These are phyloP conservation scores for Mirza zaza DNA, from an alignment of 2,113 vertebrate species.

Conservation along the genomic window DNA sequence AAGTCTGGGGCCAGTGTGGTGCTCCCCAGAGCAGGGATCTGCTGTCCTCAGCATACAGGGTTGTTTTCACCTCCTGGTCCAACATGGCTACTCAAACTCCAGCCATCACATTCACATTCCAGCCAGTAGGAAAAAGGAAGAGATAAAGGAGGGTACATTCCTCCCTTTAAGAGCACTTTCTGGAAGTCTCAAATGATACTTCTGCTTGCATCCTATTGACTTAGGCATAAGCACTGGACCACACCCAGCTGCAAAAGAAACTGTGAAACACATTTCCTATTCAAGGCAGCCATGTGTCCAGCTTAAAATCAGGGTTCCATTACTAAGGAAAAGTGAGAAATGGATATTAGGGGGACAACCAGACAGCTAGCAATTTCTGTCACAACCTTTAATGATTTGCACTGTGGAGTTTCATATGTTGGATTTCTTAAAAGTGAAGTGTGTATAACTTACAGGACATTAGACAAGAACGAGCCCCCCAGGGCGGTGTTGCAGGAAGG, in stretches of 20 bases:
- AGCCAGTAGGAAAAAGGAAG: not conserved
- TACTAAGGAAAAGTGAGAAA: not conserved
- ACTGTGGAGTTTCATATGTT: not conserved
- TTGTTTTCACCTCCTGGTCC: not conserved
- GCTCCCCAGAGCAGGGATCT: not conserved
- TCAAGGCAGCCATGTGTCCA: not conserved
- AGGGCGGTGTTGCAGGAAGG: not conserved
- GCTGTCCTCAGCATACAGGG: not conserved
- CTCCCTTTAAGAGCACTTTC: not conserved
- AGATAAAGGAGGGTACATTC: not conserved
- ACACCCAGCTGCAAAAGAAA: not conserved
- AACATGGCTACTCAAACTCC: not conserved
- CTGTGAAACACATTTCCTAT: not conserved
- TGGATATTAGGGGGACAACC: not conserved
- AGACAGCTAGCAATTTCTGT: not conserved
- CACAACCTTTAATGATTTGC: not conserved
- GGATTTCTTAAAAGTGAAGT: not conserved
- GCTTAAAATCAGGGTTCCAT: not conserved
- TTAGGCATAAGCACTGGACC: not conserved
- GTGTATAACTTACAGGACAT: accelerated
- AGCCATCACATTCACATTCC: not conserved
- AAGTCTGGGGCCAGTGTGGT: not conserved
- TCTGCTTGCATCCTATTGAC: not conserved
- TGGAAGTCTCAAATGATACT: not conserved
- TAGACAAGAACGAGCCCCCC: not conserved